Evolutionary conservation across 2,888 invertebrate species (phyloP), one percentile per base, ranked within the genome.

Genomic region (Lochmaea capreae): DNA sequence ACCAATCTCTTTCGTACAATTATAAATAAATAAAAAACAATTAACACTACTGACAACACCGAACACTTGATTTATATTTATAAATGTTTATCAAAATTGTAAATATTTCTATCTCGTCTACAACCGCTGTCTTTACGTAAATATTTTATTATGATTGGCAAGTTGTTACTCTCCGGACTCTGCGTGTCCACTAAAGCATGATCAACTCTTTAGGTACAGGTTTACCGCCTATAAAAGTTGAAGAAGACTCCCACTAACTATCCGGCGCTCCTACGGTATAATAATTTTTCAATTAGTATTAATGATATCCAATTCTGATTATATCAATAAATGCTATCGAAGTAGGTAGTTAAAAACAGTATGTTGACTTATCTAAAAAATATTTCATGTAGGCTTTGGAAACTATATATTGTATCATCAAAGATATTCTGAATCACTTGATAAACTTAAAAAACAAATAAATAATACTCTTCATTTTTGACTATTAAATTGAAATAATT

Each of bases 171-270:
- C 58, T 43, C 18, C 22, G 67, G 57, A 43, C 58, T 43, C 67
- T 49, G 43, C 39, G 43, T 67, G 58, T 39, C 42, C 67, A 67
- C 67, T 67, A 58, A 67, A 58, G 16, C 43, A 16, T 67, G 58
- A n/a, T 58, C 18, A 58, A 67, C 58, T 58, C 54, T 66, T 66
- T 65, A 39, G 42, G 26, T 67, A 54, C 67, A 58, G 58, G 58
- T 67, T 57, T 39, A 67, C 67, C 67, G 54, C 58, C 58, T 42
- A 67, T 58, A 42, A 42, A 39, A 14, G 39, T 66, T 22, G n/a
- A 42, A 67, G 43, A 58, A 42, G 58, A 67, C 67, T 67, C 57
- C 67, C 67, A 67, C 67, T 67, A 58, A 58, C 58, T 58, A 43
- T 14, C 11, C 18, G 67, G 54, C 67, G 67, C 67, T 67, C 67